Evolutionary conservation across 2,113 vertebrate species (phyloP).

Genomic region (Oplegnathus fasciatus): DNA sequence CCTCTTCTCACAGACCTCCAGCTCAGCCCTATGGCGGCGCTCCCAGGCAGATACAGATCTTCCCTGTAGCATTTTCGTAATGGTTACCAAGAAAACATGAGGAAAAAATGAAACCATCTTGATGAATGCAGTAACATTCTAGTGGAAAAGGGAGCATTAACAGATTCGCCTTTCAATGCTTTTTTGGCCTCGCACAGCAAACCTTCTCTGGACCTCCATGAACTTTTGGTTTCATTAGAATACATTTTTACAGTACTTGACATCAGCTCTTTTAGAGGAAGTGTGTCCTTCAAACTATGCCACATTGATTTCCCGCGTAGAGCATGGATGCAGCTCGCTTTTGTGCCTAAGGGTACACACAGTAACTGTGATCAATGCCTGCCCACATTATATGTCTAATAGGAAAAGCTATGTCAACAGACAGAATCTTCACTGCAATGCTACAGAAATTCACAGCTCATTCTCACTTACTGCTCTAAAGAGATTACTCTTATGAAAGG

Average conservation of each 20-base stretch:
- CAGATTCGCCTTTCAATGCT: background rate
- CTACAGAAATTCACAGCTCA: background rate
- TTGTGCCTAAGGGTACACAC: background rate
- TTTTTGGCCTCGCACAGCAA: background rate
- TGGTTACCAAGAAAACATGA: conserved; percentile 21
- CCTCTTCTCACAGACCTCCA: conserved; percentile 4
- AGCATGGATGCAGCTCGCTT: background rate
- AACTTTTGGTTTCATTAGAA: conserved; percentile 25
- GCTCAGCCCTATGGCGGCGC: conserved; percentile 49
- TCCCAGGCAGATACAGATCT: conserved; percentile 43
- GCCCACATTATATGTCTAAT: background rate
- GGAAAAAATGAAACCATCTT: background rate
- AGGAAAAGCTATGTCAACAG: background rate
- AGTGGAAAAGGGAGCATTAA: background rate
- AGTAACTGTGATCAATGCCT: background rate
- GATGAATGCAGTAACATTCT: background rate
- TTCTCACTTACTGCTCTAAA: background rate
- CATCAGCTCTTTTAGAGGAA: background rate
- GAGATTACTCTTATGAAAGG: too few relatives aligned
- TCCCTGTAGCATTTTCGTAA: conserved; percentile 23
- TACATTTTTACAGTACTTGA: conserved; percentile 5
- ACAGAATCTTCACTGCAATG: background rate
- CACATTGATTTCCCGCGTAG: background rate
- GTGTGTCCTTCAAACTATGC: background rate
- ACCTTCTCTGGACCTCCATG: background rate